Conservation (phyloP, 2,888 invertebrate genomes). For the Microplitis deprimator region DNA sequence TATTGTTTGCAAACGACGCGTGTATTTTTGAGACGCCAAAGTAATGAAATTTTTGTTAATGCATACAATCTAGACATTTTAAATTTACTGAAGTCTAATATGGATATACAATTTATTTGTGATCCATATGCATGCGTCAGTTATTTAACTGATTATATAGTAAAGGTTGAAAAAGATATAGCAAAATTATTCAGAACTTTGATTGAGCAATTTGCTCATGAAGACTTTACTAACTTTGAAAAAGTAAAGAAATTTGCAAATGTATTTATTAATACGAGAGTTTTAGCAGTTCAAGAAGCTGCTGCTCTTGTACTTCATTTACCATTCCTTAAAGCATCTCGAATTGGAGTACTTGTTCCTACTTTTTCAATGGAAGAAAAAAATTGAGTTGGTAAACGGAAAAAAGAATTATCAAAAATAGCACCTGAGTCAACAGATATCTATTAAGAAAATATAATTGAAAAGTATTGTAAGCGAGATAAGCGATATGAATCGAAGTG, state of each 20-base stretch:
- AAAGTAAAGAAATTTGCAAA: background rate
- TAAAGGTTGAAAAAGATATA: constrained; percentile 14
- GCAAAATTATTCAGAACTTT: constrained; percentile 20
- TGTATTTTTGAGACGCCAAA: constrained; percentile 23
- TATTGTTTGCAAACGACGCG: background rate
- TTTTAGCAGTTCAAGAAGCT: constrained; percentile 27
- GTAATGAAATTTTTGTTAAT: constrained; percentile 2
- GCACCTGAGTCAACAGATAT: no score
- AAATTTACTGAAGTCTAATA: constrained; percentile 18
- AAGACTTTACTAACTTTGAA: constrained; percentile 6
- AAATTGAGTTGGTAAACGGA: background rate
- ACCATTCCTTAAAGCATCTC: constrained; percentile 10
- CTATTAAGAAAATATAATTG: background rate
- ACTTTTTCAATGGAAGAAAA: constrained; percentile 12
- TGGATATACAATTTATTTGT: constrained; percentile 29
- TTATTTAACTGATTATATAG: constrained; percentile 24
- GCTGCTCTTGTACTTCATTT: constrained; percentile 17
- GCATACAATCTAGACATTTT: constrained; percentile 11
- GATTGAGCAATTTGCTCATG: background rate
- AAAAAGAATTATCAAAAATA: background rate
- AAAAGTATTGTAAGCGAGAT: constrained; percentile 9
- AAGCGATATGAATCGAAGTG: constrained; percentile 7
- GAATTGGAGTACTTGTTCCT: background rate
- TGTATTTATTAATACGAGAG: constrained; percentile 23
- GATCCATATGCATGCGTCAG: constrained; percentile 20